Conservation (phyloP, 2,797 vertebrate genomes). For the Nyctalus aviator region DNA sequence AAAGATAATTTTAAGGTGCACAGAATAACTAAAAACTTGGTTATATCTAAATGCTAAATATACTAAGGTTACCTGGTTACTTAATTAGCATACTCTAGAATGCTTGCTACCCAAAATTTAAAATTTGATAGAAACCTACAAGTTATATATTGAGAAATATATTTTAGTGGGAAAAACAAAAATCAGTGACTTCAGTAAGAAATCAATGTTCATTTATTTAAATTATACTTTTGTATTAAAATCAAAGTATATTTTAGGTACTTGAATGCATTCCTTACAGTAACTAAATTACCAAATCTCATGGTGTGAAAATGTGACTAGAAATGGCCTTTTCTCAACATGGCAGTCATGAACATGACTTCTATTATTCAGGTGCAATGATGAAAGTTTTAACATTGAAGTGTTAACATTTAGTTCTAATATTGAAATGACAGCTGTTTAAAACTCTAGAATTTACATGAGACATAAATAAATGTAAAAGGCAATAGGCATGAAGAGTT, state of each 20-base stretch:
- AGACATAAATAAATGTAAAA: not conserved
- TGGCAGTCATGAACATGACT: not conserved
- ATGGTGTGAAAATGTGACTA: not conserved
- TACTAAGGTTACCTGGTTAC: not conserved
- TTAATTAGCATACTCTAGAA: not conserved
- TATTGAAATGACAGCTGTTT: not conserved
- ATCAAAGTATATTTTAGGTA: not conserved
- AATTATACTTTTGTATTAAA: not conserved
- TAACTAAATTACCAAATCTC: not conserved
- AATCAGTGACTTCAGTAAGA: conserved; percentile 6
- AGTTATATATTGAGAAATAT: conserved; percentile 21
- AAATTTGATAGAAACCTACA: not conserved
- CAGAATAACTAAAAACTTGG: not conserved
- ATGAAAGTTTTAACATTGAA: not conserved
- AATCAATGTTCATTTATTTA: conserved; percentile 5
- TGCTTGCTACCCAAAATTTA: not conserved
- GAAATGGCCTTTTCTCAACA: conserved; percentile 30
- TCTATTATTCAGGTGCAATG: not conserved
- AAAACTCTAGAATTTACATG: conserved; percentile 8
- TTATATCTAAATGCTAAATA: not conserved
- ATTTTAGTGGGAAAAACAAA: not conserved
- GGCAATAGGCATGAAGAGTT: not conserved
- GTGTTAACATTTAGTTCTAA: conserved; percentile 26
- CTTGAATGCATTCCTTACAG: not conserved
- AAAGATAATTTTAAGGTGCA: not conserved